phyloP scores from a whole-genome alignment of 2,113 vertebrate genomes.

The Mormyrus iriodes region DNA sequence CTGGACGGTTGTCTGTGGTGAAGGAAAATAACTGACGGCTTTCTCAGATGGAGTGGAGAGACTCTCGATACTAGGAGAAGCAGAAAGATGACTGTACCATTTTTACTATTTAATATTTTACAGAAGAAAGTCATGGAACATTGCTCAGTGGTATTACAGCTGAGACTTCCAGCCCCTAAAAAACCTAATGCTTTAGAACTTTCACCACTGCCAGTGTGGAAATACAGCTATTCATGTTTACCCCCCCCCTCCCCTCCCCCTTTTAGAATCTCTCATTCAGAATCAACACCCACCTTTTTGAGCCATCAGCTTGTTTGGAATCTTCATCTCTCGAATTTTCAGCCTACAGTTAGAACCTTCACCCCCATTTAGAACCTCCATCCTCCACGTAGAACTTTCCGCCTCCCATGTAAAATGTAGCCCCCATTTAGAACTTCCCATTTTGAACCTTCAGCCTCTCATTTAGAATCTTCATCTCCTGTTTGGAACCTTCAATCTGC shows the following conservation, averaged over 20 bases:
- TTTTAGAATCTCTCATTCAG: not conserved
- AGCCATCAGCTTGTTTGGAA: not conserved
- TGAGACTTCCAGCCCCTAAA: not conserved
- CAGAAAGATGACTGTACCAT: not conserved
- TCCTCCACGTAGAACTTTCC: too few relatives aligned
- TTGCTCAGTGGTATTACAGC: not conserved
- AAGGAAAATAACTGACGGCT: constrained; percentile 41
- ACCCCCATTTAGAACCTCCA: not conserved
- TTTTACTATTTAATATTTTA: not conserved
- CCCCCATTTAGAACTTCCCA: not conserved
- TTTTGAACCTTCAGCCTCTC: not conserved
- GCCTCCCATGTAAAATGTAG: not conserved
- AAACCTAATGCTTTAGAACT: not conserved
- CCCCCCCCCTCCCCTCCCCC: not conserved
- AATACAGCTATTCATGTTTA: not conserved
- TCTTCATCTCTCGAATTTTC: too few relatives aligned
- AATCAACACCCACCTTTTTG: not conserved
- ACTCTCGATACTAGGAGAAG: constrained; percentile 22
- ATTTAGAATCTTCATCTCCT: not conserved
- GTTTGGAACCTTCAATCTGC: not conserved
- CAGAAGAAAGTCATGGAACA: not conserved
- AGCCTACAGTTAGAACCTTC: too few relatives aligned
- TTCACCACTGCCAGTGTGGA: not conserved
- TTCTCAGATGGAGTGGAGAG: constrained; percentile 26
- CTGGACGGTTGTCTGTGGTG: constrained; percentile 26